Evolutionary conservation across 2,113 vertebrate species (phyloP).

Genomic region (Equus quagga): DNA sequence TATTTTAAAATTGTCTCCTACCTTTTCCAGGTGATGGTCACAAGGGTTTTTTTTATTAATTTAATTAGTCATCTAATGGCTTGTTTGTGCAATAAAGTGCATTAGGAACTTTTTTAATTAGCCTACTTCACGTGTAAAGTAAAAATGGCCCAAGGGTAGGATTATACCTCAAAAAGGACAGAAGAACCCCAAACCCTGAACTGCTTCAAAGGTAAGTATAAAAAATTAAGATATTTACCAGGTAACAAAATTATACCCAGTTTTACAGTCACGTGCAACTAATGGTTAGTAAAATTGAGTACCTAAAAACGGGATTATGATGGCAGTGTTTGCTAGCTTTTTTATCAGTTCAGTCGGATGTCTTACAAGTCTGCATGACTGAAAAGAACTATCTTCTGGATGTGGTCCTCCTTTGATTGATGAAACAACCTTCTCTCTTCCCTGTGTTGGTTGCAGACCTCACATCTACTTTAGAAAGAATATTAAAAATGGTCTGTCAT

Average conservation of each 20-base stretch:
- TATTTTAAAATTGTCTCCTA: slow-evolving; percentile 73
- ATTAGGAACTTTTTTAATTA: neutral
- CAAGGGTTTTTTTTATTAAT: slow-evolving; percentile 72
- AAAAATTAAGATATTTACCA: neutral
- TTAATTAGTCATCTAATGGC: slow-evolving; percentile 66
- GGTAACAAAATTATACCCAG: too few relatives aligned
- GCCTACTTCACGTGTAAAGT: neutral
- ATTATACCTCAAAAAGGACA: neutral
- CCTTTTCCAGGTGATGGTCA: slow-evolving; percentile 60
- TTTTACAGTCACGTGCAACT: too few relatives aligned
- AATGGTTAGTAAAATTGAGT: fast-evolving
- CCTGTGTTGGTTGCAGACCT: neutral
- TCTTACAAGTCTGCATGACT: neutral
- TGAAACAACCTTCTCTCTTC: neutral
- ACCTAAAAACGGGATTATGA: fast-evolving
- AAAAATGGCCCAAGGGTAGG: neutral
- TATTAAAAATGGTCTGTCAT: neutral
- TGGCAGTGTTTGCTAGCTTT: neutral
- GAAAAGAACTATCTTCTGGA: neutral
- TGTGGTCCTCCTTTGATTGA: fast-evolving
- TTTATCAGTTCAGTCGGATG: neutral
- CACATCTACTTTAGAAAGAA: neutral
- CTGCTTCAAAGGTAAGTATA: neutral
- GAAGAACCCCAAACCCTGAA: neutral
- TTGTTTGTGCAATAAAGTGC: neutral